A percentile compares a stretch with the other conserved stretches of the same genome.
These are phyloP conservation scores for Leptosomus discolor DNA, from an alignment of 2,113 vertebrate genomes.

Conservation along the genomic window DNA sequence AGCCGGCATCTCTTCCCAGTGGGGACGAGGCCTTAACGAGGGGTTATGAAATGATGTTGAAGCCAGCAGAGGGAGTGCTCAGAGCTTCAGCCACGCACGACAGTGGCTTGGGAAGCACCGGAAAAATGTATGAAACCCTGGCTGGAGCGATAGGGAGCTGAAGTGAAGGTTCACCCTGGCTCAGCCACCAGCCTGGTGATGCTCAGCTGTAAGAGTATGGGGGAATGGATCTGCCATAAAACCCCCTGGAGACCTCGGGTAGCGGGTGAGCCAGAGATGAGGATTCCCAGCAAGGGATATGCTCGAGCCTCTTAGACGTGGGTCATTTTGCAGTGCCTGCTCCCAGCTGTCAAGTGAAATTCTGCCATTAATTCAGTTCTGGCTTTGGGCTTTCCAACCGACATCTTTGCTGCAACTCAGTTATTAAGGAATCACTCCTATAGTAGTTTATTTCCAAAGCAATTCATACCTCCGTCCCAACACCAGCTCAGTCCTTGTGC, in stretches of 20 bases:
- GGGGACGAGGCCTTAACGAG: fast-evolving
- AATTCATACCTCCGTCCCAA: not conserved
- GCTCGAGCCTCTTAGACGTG: not conserved
- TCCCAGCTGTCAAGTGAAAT: not conserved
- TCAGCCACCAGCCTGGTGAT: not conserved
- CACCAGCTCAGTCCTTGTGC: not conserved
- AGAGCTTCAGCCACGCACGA: not conserved
- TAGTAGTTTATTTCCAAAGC: not conserved
- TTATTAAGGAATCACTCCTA: not conserved
- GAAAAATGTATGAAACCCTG: not conserved
- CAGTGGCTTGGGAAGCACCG: fast-evolving
- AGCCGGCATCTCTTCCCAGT: fast-evolving
- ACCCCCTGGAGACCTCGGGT: fast-evolving
- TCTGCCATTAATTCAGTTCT: not conserved
- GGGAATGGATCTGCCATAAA: not conserved
- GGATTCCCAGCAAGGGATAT: not conserved
- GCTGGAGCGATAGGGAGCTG: fast-evolving
- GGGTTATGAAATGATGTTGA: not conserved
- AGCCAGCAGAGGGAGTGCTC: conserved; percentile 45
- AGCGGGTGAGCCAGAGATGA: not conserved
- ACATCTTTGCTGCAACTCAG: not conserved
- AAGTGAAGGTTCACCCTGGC: not conserved
- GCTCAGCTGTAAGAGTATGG: not conserved
- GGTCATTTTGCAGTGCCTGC: not conserved
- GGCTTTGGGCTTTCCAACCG: not conserved